These are phyloP conservation scores for Leptatherina wallacei DNA, from an alignment of 2,797 vertebrate species.

Conservation along the genomic window DNA sequence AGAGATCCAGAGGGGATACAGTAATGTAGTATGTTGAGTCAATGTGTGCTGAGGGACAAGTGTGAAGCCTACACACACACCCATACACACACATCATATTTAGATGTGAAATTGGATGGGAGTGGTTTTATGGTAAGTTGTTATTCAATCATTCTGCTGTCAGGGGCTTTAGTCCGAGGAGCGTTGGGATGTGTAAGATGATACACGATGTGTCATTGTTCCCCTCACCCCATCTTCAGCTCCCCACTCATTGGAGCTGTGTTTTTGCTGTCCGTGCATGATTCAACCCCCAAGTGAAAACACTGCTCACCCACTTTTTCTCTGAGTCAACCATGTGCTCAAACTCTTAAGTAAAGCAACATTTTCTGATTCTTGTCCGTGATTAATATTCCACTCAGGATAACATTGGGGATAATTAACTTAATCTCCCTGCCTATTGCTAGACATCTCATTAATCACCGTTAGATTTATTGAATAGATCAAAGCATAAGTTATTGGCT, in stretches of 20 bases:
- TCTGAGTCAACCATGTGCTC: slow-evolving; percentile 56
- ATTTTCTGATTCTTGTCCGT: slow-evolving; percentile 41
- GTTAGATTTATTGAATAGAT: slow-evolving; percentile 55
- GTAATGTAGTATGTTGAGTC: slow-evolving; percentile 57
- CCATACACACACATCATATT: slow-evolving; percentile 38
- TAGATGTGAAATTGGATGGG: slow-evolving; percentile 68
- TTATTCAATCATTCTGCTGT: slow-evolving; percentile 78
- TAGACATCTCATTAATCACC: slow-evolving; percentile 62
- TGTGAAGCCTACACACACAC: slow-evolving; percentile 31
- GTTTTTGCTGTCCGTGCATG: slow-evolving; percentile 71
- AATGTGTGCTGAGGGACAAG: slow-evolving; percentile 57
- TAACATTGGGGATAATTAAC: slow-evolving; percentile 52
- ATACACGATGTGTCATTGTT: slow-evolving; percentile 81
- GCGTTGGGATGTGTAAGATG: slow-evolving; percentile 68
- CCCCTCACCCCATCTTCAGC: slow-evolving; percentile 64
- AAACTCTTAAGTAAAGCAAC: slow-evolving; percentile 26
- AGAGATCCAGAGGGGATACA: slow-evolving; percentile 58
- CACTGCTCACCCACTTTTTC: slow-evolving; percentile 64
- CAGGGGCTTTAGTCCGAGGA: slow-evolving; percentile 66
- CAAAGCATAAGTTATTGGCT: slow-evolving; percentile 49
- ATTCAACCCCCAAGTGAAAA: slow-evolving; percentile 69
- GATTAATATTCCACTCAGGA: slow-evolving; percentile 63
- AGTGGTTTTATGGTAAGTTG: slow-evolving; percentile 79
- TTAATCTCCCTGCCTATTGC: slow-evolving; percentile 52
- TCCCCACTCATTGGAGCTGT: slow-evolving; percentile 41